These are phyloP conservation scores for Megalopta genalis DNA, from an alignment of 1,140 invertebrate genomes.

Conservation along the genomic window DNA sequence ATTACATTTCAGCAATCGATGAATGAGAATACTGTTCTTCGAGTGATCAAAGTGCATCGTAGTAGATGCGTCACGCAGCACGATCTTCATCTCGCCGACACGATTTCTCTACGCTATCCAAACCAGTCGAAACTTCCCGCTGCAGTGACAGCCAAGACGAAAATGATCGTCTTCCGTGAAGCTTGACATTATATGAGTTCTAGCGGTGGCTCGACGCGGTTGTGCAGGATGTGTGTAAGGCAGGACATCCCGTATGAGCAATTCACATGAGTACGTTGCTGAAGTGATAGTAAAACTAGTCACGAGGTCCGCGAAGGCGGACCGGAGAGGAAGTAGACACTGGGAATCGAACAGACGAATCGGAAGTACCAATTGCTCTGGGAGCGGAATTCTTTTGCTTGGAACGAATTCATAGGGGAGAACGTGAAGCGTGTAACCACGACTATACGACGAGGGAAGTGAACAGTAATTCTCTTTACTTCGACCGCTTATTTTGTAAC, in stretches of 20 bases:
- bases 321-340: neutral
- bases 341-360: neutral
- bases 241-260: conserved; percentile 72
- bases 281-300: conserved; percentile 37
- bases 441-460: neutral
- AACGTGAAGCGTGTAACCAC: too few species aligned
- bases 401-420: too few species aligned
- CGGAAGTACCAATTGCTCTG: neutral
- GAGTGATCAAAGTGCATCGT: neutral
- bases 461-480: neutral
- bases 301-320: neutral
- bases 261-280: conserved; percentile 45
- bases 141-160: conserved; percentile 39
- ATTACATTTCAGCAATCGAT: conserved; percentile 30
- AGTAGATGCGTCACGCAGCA: neutral
- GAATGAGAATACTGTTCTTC: neutral
- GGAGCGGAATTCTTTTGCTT: neutral
- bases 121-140: conserved; percentile 18
- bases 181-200: conserved; percentile 59
- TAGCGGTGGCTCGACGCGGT: conserved; percentile 25
- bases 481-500: too few species aligned
- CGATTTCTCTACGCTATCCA: neutral
- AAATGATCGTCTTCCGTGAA: conserved; percentile 49
- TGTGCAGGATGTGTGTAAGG: conserved; percentile 68
- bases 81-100: neutral